Conservation (phyloP, 1,140 invertebrate species). For the Oryctes rhinoceros region DNA sequence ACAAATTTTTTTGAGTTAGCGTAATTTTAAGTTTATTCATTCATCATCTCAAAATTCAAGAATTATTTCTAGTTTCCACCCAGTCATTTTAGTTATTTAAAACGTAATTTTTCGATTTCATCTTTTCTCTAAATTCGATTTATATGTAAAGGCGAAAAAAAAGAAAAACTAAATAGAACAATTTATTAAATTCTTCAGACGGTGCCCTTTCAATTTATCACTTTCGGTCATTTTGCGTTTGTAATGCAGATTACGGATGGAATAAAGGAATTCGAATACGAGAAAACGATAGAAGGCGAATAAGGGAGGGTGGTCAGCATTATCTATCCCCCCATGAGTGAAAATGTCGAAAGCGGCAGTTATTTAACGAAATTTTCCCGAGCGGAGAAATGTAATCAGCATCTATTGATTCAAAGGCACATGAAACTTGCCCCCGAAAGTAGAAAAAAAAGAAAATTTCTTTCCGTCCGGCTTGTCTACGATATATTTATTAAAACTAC, state of each 20-base stretch:
- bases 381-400: slow-evolving; percentile 17
- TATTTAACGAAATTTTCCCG: slow-evolving; percentile 34
- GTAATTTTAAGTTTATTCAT: too few relatives aligned
- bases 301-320: slow-evolving; percentile 30
- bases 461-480: too few relatives aligned
- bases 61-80: too few relatives aligned
- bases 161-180: not conserved
- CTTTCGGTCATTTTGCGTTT: slow-evolving; percentile 30
- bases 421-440: not conserved
- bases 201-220: slow-evolving; percentile 13
- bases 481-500: too few relatives aligned
- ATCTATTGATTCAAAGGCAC: slow-evolving; percentile 34
- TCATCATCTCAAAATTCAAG: too few relatives aligned
- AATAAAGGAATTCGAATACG: slow-evolving; percentile 11
- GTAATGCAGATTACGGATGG: slow-evolving; percentile 24
- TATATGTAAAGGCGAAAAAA: not conserved
- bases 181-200: slow-evolving; percentile 20
- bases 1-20: too few relatives aligned
- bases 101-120: too few relatives aligned
- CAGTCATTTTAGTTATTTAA: too few relatives aligned
- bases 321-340: slow-evolving; percentile 21
- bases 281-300: slow-evolving; percentile 28
- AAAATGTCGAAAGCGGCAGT: slow-evolving; percentile 29
- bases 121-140: not conserved
- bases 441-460: too few relatives aligned